Evolutionary conservation across 2,888 invertebrate genomes (phyloP), one percentile per base, ranked within the genome.

Genomic region (Spilosoma lubricipeda): DNA sequence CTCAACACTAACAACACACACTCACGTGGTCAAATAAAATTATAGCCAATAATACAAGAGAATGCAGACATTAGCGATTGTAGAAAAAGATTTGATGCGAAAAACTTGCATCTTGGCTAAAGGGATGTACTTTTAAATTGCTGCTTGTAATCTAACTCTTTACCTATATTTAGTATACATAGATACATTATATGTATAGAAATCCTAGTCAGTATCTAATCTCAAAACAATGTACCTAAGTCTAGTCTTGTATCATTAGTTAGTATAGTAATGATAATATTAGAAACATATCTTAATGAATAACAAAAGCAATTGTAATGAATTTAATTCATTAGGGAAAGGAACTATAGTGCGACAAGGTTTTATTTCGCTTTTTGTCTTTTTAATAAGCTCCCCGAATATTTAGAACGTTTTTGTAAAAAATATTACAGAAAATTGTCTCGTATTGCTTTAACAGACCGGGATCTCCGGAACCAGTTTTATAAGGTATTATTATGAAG

Each of bases 241-340:
- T 76, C 76, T 84, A 82, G 82, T 77, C 80, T 3, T 77, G 15
- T 77, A 52, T 64, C 67, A 56, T 39, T 79, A 79, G 52, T 33
- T 80, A 79, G 74, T 48, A 39, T 80, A 79, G 42, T 74, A 36
- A 66, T 70, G 23, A 30, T 67, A 74, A 70, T 27, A 59, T 70
- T 80, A 73, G 64, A 74, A 75, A 74, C 74, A 76, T 77, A 81
- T 71, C 67, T 71, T 78, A 77, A 77, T 20, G 27, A 33, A 63
- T 66, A 67, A 72, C 27, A 69, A 79, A 89, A 89, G 87, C 88
- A 90, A 91, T 89, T 80, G 68, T 79, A 86, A 88, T 90, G 90
- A 90, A 91, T 91, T 77, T 77, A 87, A 91, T 91, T 91, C 90
- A 90, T 86, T 77, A 77, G 71, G 30, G 1, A 30, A 63, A 63